A percentile compares a stretch with the other conserved stretches of the same genome.
Conservation (phyloP, 2,113 vertebrate genomes). For the Actinemys pallida region DNA sequence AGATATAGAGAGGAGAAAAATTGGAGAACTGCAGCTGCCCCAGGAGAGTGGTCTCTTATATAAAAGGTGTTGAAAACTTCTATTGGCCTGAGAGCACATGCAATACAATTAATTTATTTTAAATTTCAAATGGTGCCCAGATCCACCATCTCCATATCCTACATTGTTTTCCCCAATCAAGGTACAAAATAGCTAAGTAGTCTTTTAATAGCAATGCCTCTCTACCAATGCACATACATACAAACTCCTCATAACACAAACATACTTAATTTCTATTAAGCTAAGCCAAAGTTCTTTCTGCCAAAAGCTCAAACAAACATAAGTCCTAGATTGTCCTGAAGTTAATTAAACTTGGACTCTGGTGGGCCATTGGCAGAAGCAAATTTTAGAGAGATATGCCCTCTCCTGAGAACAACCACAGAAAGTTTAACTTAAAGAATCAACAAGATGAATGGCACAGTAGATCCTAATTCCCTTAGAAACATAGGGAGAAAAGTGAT, state of each 20-base stretch:
- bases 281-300: not conserved
- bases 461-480: not conserved
- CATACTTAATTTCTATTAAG: not conserved
- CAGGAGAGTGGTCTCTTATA: not conserved
- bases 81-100: rapidly evolving
- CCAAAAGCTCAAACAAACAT: not conserved
- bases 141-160: no score
- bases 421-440: not conserved
- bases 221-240: not conserved
- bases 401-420: not conserved
- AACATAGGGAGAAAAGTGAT: not conserved
- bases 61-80: not conserved
- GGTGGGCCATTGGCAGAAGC: not conserved
- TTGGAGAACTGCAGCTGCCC: not conserved
- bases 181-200: no score
- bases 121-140: no score
- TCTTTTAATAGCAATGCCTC: no score
- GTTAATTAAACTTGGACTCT: not conserved
- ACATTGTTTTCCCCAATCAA: no score
- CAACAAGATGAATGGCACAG: not conserved
- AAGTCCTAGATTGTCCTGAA: not conserved
- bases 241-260: not conserved
- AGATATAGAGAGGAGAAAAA: not conserved
- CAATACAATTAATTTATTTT: not conserved
- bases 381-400: not conserved